These are phyloP conservation scores for Philaethria dido DNA, from an alignment of 2,888 invertebrate species.

Conservation along the genomic window DNA sequence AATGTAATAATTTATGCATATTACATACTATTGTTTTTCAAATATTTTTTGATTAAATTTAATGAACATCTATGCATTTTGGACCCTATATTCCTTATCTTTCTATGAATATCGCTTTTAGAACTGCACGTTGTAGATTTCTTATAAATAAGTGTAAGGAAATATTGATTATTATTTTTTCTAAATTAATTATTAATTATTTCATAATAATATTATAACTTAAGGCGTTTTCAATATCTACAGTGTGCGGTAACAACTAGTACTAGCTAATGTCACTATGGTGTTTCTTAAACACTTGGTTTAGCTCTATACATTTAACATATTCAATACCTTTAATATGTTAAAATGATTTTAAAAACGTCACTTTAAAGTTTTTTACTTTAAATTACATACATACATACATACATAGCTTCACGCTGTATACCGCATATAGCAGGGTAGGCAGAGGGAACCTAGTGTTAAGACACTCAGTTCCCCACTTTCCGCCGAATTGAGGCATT, in stretches of 20 bases:
- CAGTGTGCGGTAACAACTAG: constrained; percentile 2
- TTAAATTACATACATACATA: no score
- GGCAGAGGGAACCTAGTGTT: no score
- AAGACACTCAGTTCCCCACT: no score
- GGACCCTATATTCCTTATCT: constrained; percentile 27
- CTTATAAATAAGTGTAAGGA: background rate
- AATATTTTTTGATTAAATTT: constrained; percentile 1
- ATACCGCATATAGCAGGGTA: no score
- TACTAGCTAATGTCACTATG: constrained; percentile 25
- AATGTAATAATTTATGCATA: no score
- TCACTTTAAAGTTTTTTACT: background rate
- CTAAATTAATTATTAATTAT: background rate
- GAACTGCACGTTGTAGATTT: background rate
- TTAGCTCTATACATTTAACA: no score
- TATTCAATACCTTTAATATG: no score
- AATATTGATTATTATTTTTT: background rate
- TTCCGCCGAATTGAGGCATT: no score
- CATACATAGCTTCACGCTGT: no score
- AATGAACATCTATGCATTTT: constrained; percentile 27
- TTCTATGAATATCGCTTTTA: constrained; percentile 17
- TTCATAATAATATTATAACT: background rate
- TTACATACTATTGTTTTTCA: background rate
- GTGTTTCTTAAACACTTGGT: constrained; percentile 18
- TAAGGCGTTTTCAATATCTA: background rate
- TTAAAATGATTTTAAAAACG: background rate